These are phyloP conservation scores for Brienomyrus brachyistius DNA, from an alignment of 2,113 vertebrate genomes.

Conservation along the genomic window DNA sequence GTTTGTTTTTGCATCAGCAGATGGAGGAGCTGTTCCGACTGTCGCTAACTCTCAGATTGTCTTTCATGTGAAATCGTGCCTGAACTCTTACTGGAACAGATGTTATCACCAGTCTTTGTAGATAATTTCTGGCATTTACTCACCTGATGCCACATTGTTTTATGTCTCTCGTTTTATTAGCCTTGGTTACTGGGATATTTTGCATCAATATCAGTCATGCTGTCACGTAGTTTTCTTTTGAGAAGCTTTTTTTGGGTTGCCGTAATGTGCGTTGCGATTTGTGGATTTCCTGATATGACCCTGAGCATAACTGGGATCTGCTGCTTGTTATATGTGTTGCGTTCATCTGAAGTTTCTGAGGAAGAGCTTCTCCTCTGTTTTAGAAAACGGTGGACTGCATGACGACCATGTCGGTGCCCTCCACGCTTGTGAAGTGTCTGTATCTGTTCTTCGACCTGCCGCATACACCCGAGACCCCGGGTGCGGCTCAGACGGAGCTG, in stretches of 20 bases:
- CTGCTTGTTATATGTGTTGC: background rate
- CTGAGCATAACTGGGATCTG: background rate
- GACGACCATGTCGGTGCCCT: conserved; percentile 98
- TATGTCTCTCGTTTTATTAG: background rate
- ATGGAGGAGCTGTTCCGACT: background rate
- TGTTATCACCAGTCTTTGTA: background rate
- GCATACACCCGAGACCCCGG: conserved; percentile 84
- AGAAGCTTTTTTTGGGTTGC: background rate
- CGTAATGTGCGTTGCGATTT: background rate
- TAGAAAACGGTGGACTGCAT: conserved; percentile 99
- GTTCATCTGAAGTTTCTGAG: background rate
- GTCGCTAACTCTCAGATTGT: background rate
- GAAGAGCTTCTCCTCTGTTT: background rate
- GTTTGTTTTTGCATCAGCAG: background rate
- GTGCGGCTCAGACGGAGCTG: conserved; percentile 81
- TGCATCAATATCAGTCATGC: background rate
- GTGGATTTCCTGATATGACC: background rate
- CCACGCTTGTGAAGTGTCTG: conserved; percentile 96
- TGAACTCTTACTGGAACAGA: conserved; percentile 3
- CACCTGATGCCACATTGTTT: background rate
- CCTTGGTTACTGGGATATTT: background rate
- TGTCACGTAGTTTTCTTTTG: background rate
- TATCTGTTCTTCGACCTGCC: conserved; percentile 99
- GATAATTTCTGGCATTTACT: background rate
- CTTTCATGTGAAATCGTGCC: conserved; percentile 3